Conservation (phyloP, 1,140 invertebrate species). For the Drosophila triauraria region DNA sequence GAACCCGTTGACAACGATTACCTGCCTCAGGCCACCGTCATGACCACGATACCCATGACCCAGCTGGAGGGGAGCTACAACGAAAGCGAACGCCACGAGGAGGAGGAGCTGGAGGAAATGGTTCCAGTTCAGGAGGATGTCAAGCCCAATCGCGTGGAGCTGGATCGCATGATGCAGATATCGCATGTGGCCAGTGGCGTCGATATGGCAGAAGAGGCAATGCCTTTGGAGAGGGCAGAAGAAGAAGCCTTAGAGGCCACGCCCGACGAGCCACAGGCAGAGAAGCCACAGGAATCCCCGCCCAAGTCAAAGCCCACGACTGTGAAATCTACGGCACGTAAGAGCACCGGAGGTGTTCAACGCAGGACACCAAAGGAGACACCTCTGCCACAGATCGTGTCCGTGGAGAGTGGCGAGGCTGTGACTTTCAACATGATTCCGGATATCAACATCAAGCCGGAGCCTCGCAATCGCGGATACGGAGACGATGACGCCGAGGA, state of each 20-base stretch:
- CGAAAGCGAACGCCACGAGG: conserved; percentile 1
- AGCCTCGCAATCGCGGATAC: conserved; percentile 66
- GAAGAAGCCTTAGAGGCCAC: conserved; percentile 43
- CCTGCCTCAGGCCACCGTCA: conserved; percentile 55
- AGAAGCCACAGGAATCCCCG: neutral
- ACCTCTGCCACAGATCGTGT: conserved; percentile 61
- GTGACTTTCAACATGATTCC: conserved; percentile 32
- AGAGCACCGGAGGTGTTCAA: conserved; percentile 51
- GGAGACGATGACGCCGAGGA: conserved; percentile 44
- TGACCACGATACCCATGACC: conserved; percentile 77
- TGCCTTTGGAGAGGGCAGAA: conserved; percentile 26
- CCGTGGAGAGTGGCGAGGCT: conserved; percentile 57
- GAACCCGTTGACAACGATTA: conserved; percentile 57
- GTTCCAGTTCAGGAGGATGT: conserved; percentile 47
- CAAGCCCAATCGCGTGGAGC: conserved; percentile 73
- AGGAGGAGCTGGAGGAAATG: conserved; percentile 7
- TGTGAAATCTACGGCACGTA: conserved; percentile 59
- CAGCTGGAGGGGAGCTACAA: conserved; percentile 58
- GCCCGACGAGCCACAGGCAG: conserved; percentile 6
- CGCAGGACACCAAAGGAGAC: neutral
- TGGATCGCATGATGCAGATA: conserved; percentile 75
- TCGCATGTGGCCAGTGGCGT: conserved; percentile 71
- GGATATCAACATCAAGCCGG: conserved; percentile 65
- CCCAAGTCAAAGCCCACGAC: neutral
- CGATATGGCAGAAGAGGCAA: conserved; percentile 65